Percentiles rank a stretch among this genome's conserved stretches.
Conservation (phyloP, 2,888 invertebrate genomes). For the Eueremaeus valkanovi region DNA sequence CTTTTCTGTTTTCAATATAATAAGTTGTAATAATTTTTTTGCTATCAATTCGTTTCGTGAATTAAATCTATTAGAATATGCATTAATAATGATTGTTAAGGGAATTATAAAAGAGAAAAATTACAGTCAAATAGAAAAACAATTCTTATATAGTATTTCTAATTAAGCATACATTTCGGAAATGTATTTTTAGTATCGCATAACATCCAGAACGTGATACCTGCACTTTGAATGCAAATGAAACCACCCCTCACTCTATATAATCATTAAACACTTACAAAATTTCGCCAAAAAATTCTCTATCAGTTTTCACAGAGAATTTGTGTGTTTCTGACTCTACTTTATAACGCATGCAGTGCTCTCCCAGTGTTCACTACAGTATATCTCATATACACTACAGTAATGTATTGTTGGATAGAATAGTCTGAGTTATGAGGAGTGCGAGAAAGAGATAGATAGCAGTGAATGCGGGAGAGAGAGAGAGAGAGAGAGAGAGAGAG, state of each 20-base stretch:
- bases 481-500: constrained; percentile 28
- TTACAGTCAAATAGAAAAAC: background rate
- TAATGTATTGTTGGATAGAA: no score
- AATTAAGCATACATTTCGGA: background rate
- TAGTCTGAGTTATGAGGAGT: no score
- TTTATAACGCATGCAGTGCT: no score
- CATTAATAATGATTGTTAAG: constrained; percentile 25
- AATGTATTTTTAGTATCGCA: constrained; percentile 21
- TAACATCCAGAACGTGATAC: constrained; percentile 15
- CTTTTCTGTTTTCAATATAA: background rate
- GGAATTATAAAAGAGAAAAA: constrained; percentile 28
- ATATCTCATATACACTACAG: no score
- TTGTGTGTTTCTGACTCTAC: no score
- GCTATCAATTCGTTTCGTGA: background rate
- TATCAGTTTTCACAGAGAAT: no score
- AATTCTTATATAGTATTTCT: constrained; percentile 18
- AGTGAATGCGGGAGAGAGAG: background rate
- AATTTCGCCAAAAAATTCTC: no score
- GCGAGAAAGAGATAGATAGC: background rate
- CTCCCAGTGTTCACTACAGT: no score
- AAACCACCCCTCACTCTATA: background rate
- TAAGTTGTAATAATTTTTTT: background rate
- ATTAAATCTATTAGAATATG: background rate
- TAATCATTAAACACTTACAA: no score
- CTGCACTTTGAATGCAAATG: constrained; percentile 19